Evolutionary conservation across 2,113 vertebrate genomes (phyloP).

Genomic region (Antidorcas marsupialis): DNA sequence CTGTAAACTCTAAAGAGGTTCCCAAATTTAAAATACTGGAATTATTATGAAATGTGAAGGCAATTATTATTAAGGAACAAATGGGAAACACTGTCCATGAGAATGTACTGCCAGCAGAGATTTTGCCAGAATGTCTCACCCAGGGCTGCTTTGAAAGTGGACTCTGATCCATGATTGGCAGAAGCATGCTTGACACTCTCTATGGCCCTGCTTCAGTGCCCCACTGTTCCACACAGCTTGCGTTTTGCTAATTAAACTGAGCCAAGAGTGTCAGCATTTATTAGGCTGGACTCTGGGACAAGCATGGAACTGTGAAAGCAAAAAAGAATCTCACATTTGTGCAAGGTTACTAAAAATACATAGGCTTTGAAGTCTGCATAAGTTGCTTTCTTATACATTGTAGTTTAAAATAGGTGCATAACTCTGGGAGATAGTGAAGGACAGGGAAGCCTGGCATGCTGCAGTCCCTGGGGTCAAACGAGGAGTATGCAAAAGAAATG

Average conservation of each 20-base stretch:
- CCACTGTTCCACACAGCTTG: conserved; percentile 35
- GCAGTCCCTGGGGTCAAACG: not conserved
- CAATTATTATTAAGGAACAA: not conserved
- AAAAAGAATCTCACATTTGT: conserved; percentile 7
- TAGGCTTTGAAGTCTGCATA: not conserved
- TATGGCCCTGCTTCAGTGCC: not conserved
- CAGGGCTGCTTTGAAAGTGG: conserved; percentile 27
- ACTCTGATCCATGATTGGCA: conserved; percentile 20
- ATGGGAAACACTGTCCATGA: conserved; percentile 6
- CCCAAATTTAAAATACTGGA: not conserved
- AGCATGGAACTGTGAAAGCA: not conserved
- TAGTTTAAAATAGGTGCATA: conserved; percentile 16
- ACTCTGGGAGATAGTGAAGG: not conserved
- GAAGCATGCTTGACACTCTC: not conserved
- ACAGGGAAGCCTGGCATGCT: not conserved
- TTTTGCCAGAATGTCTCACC: not conserved
- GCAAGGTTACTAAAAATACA: conserved; percentile 41
- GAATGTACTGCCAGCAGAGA: conserved; percentile 5
- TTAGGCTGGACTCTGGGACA: conserved; percentile 43
- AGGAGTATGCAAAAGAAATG: conserved; percentile 34
- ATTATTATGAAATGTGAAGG: conserved; percentile 8
- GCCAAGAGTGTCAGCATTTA: conserved; percentile 44
- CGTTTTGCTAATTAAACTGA: conserved; percentile 58
- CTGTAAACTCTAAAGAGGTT: not conserved
- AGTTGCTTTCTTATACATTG: conserved; percentile 6